Percentiles rank a stretch among this genome's conserved stretches.
phyloP scores from a whole-genome alignment of 1,140 invertebrate genomes.

The Calephelis virginiensis region DNA sequence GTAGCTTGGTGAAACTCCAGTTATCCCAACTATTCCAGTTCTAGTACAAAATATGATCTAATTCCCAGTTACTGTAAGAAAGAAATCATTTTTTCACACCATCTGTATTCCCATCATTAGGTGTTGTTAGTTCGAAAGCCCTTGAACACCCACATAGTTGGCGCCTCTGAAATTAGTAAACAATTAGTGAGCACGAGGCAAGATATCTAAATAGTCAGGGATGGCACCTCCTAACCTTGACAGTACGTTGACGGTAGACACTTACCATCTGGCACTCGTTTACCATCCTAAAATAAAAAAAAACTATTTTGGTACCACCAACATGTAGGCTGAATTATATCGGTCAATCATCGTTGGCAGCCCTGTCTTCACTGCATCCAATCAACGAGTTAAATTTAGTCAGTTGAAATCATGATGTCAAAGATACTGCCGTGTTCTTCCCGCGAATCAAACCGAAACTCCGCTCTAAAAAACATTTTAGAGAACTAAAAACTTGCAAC shows the following conservation, averaged over 20 bases:
- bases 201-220: neutral
- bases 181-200: too few species aligned
- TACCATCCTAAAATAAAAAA: neutral
- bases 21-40: too few species aligned
- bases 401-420: constrained; percentile 67
- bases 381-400: constrained; percentile 68
- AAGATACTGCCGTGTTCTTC: constrained; percentile 43
- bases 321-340: constrained; percentile 26
- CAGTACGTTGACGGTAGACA: neutral
- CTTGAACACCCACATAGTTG: too few species aligned
- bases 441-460: constrained; percentile 6
- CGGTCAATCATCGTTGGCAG: constrained; percentile 31
- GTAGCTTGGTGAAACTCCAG: too few species aligned
- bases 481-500: neutral
- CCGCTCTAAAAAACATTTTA: constrained; percentile 1
- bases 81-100: too few species aligned
- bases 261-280: neutral
- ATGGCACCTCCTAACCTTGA: neutral
- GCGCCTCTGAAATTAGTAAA: neutral
- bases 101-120: too few species aligned
- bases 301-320: constrained; percentile 15
- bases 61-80: too few species aligned
- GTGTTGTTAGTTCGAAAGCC: too few species aligned
- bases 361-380: constrained; percentile 42
- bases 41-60: too few species aligned